Conservation (phyloP, 2,113 vertebrate genomes). For the Phyllostomus discolor region DNA sequence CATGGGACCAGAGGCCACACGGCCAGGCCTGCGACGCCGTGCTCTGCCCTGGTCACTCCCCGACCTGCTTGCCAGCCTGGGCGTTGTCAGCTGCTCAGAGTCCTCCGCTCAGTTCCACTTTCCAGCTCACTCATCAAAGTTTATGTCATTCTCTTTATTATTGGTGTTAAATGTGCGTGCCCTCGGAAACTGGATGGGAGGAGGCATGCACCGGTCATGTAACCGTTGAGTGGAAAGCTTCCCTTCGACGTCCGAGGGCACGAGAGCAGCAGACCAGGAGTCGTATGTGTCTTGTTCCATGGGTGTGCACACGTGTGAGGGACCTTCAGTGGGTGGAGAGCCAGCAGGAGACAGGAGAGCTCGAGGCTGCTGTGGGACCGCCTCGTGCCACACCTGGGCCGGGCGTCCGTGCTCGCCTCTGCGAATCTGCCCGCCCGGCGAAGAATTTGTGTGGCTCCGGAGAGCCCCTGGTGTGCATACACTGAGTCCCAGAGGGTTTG, state of each 20-base stretch:
- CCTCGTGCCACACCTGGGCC: not conserved
- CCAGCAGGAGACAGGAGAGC: not conserved
- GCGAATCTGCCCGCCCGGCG: not conserved
- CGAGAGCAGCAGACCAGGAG: not conserved
- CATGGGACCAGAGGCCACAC: accelerated
- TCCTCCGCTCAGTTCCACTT: not conserved
- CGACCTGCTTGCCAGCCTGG: not conserved
- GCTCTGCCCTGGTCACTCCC: not conserved
- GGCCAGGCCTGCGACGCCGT: accelerated
- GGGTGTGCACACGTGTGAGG: not conserved
- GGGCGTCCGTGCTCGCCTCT: accelerated
- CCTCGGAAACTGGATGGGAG: not conserved
- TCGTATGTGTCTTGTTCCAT: not conserved
- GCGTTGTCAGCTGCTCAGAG: not conserved
- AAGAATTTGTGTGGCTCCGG: not conserved
- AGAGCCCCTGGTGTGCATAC: not conserved
- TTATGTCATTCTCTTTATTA: not conserved
- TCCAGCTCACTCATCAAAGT: not conserved
- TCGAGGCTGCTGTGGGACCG: not conserved
- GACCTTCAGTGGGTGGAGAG: not conserved
- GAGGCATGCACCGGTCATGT: not conserved
- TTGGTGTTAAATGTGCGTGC: not conserved
- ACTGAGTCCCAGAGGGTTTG: not conserved
- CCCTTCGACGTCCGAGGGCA: not conserved
- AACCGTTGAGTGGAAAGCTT: not conserved